Conservation (phyloP, 92 coral and sea anemone species). For the Zoanthus sociatus region DNA sequence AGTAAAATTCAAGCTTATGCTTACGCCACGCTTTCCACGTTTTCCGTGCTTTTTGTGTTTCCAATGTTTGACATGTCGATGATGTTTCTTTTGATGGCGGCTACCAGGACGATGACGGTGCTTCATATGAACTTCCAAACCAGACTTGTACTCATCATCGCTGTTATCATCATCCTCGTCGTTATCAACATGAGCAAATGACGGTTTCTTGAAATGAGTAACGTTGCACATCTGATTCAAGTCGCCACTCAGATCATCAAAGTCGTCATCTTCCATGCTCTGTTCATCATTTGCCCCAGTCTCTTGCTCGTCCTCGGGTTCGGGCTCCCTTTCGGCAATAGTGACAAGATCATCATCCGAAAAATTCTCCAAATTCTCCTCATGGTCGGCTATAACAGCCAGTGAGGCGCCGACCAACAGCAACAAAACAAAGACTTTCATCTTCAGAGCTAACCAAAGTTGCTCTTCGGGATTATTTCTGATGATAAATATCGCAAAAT, state of each 20-base stretch:
- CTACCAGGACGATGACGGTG: neutral
- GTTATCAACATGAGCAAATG: neutral
- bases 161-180: neutral
- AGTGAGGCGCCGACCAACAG: constrained; percentile 18
- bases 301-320: constrained; percentile 6
- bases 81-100: constrained; percentile 14
- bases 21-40: constrained; percentile 8
- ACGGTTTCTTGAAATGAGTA: neutral
- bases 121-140: neutral
- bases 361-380: constrained; percentile 3
- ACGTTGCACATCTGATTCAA: neutral
- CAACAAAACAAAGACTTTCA: neutral
- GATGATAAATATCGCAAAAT: neutral
- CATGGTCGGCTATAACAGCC: constrained; percentile 4
- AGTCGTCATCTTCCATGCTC: neutral
- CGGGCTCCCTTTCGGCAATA: constrained; percentile 29
- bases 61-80: constrained; percentile 1
- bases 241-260: neutral
- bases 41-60: neutral
- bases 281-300: neutral
- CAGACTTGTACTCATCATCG: neutral
- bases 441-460: constrained; percentile 25
- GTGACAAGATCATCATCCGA: constrained; percentile 37
- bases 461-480: neutral
- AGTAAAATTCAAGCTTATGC: neutral